Conservation (phyloP, 2,113 vertebrate genomes). For the Piaya cayana region DNA sequence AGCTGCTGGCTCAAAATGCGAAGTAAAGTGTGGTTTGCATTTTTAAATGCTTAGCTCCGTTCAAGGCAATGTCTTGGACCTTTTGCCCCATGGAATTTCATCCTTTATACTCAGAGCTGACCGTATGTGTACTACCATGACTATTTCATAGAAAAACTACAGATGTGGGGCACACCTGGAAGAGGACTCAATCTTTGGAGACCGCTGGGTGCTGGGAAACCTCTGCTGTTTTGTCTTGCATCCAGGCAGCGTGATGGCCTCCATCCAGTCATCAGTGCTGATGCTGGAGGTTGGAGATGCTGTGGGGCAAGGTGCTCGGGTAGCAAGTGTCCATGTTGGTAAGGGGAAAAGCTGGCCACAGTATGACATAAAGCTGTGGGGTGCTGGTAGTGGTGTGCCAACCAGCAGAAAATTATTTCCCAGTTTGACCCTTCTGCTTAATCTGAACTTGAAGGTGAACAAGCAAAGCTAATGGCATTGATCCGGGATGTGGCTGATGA, state of each 20-base stretch:
- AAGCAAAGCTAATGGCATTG: constrained; percentile 47
- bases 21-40: not conserved
- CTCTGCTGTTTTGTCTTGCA: not conserved
- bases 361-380: rapidly evolving
- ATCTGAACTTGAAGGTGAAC: constrained; percentile 70
- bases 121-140: rapidly evolving
- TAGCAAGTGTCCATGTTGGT: not conserved
- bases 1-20: not conserved
- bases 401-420: not conserved
- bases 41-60: not conserved
- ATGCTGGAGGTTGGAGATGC: not conserved
- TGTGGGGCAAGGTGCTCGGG: rapidly evolving
- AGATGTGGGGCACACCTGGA: not conserved
- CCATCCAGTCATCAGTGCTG: too few relatives aligned
- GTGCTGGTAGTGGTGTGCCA: rapidly evolving
- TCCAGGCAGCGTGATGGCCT: too few relatives aligned
- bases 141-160: not conserved
- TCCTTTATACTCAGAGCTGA: not conserved
- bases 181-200: not conserved
- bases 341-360: not conserved
- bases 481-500: constrained; percentile 39
- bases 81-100: not conserved
- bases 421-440: constrained; percentile 68
- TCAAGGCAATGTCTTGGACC: not conserved
- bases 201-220: not conserved